Percentiles rank a stretch among this genome's conserved stretches.
These are phyloP conservation scores for Hypomecis punctinalis DNA, from an alignment of 2,888 invertebrate genomes.

Conservation along the genomic window DNA sequence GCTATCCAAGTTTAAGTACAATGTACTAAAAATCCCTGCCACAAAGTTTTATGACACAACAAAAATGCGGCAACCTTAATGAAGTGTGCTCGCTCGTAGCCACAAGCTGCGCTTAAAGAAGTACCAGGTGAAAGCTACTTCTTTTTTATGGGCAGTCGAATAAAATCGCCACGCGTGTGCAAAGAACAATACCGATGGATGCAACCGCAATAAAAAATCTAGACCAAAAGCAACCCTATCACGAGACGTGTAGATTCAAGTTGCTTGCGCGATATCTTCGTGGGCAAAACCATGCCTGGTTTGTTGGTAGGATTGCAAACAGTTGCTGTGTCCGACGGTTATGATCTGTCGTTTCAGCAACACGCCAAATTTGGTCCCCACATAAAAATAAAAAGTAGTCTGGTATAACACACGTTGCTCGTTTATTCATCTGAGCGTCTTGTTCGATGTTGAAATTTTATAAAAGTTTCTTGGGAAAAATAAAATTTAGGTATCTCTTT, in stretches of 20 bases:
- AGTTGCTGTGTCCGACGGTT: constrained; percentile 79
- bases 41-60: constrained; percentile 53
- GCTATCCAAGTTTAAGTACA: constrained; percentile 12
- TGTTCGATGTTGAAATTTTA: constrained; percentile 42
- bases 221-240: constrained; percentile 53
- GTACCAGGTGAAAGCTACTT: constrained; percentile 66
- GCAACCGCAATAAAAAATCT: constrained; percentile 56
- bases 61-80: constrained; percentile 57
- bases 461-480: constrained; percentile 32
- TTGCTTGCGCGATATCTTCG: constrained; percentile 47
- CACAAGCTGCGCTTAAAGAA: constrained; percentile 59
- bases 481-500: constrained; percentile 15
- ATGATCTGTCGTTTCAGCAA: constrained; percentile 78
- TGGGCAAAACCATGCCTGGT: constrained; percentile 65
- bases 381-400: constrained; percentile 79
- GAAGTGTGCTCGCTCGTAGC: constrained; percentile 63
- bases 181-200: constrained; percentile 60
- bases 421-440: constrained; percentile 53
- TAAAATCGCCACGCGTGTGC: constrained; percentile 70
- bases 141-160: constrained; percentile 68
- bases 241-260: constrained; percentile 50
- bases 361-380: constrained; percentile 78
- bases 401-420: constrained; percentile 68
- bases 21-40: constrained; percentile 33
- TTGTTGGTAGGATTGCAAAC: constrained; percentile 74